Conservation (phyloP, 2,113 vertebrate species). For the Crotalus horridus region DNA sequence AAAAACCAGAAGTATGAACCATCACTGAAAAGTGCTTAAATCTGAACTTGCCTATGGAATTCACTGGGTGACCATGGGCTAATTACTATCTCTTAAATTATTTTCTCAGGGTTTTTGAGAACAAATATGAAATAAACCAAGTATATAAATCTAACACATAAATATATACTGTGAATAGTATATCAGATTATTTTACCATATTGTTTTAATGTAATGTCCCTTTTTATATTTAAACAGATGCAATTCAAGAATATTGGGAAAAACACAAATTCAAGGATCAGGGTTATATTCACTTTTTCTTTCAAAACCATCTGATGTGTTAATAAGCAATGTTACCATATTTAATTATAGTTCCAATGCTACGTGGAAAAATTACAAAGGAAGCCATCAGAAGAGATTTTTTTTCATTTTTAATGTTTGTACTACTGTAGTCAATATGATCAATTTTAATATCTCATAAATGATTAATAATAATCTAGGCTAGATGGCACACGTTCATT, state of each 20-base stretch:
- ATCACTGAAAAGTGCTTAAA: background rate
- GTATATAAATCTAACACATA: background rate
- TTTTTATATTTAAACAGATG: background rate
- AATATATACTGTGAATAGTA: background rate
- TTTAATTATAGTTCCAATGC: background rate
- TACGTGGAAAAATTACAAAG: background rate
- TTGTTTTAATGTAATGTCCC: background rate
- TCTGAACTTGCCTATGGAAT: background rate
- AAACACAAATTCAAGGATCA: background rate
- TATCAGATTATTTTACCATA: background rate
- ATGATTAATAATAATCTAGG: background rate
- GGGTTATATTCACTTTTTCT: background rate
- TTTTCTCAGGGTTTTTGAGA: background rate
- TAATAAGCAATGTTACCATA: background rate
- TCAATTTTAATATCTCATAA: background rate
- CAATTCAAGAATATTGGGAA: background rate
- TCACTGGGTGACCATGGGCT: background rate
- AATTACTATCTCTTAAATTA: background rate
- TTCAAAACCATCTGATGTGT: background rate
- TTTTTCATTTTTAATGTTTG: background rate
- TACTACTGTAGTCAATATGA: slow-evolving; percentile 4
- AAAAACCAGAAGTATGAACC: background rate
- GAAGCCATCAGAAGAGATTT: accelerated
- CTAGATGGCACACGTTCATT: background rate
- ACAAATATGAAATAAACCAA: background rate